Evolutionary conservation across 2,113 vertebrate genomes (phyloP), one percentile per base, ranked within the genome.

Genomic region (Leucopsar rothschildi): DNA sequence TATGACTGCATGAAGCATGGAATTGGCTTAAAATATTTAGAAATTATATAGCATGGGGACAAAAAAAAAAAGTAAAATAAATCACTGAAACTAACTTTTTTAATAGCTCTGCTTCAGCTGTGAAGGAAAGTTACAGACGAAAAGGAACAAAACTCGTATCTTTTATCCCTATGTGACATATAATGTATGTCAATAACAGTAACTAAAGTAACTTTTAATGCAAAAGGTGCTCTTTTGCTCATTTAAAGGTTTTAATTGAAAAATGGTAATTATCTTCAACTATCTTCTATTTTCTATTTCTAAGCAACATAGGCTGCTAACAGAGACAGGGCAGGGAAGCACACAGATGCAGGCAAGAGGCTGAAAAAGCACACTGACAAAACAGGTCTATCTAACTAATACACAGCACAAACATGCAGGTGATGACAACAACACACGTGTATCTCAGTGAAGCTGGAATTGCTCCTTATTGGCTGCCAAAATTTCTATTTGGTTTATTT

Each of bases 371-470:
- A 82, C 37, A 70, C 37, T 17, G 78, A 86, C 28, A 88, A 63
- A 85, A 17, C 52, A 90, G 66, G 61, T 79, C 42, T 31, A 10
- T 53, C 12, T 44, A 84, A 47, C 19, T 50, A 85, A 42, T n/a
- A 76, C 75, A 3, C 23, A 93, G 94, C 90, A 92, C 64, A 94
- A 86, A 93, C 98, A 97, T 96, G 93, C 98, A 98, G 86, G 87
- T 86, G 31, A 73, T 33, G 82, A 79, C 60, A 72, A 17, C 31
- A 87, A 55, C 94, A 97, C 77, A 66, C 8, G 0, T 52, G 28
- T 56, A 83, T 97, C 98, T 98, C 98, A 98, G 96, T 79, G 88
- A 98, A 98, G 98, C 98, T 98, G 98, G 96, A 88, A 95, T 50
- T 97, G 65, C 49, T 33, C 64, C 65, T 85, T 40, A 35, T 1